Conservation (phyloP, 2,113 vertebrate genomes). For the Sinosuthora webbiana region DNA sequence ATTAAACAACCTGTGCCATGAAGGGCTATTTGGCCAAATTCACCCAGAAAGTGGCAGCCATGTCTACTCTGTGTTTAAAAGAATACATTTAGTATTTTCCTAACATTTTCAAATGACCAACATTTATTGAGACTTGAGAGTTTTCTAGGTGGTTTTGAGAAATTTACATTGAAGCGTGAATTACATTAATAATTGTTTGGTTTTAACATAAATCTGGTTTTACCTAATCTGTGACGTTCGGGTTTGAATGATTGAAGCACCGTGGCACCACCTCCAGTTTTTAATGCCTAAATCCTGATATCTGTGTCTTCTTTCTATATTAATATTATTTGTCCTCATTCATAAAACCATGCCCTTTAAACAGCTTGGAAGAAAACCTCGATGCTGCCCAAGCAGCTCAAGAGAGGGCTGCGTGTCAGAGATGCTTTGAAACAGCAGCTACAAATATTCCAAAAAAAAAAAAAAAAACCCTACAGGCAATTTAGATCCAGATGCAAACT, state of each 20-base stretch:
- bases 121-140: neutral
- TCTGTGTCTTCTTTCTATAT: neutral
- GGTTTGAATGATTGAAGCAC: neutral
- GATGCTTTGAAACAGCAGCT: neutral
- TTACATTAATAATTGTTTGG: neutral
- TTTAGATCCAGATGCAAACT: constrained; percentile 31
- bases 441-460: neutral
- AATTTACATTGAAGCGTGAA: neutral
- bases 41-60: neutral
- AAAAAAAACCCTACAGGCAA: neutral
- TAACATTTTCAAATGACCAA: neutral
- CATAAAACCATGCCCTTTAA: neutral
- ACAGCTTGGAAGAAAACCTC: neutral
- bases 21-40: neutral
- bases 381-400: neutral
- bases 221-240: neutral
- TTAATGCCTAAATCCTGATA: neutral
- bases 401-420: neutral
- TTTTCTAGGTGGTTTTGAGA: neutral
- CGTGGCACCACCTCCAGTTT: neutral
- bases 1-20: neutral
- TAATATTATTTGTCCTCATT: neutral
- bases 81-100: neutral
- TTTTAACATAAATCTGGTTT: neutral
- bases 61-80: neutral